These are phyloP conservation scores for Camarhynchus parvulus DNA, from an alignment of 2,113 vertebrate genomes.

Conservation along the genomic window DNA sequence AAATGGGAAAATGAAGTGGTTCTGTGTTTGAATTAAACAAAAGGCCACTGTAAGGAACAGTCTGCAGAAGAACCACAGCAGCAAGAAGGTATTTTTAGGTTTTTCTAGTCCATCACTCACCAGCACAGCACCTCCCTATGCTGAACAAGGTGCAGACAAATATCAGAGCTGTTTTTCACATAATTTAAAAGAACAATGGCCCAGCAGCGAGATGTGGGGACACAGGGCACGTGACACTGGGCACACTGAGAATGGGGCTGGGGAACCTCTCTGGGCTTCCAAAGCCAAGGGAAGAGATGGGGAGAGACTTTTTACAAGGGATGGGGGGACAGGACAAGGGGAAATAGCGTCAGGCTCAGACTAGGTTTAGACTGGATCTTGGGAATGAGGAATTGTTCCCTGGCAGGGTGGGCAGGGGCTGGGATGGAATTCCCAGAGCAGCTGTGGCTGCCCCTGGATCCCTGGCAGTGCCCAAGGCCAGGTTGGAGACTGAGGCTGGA, in stretches of 20 bases:
- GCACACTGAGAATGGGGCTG: neutral
- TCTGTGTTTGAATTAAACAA: neutral
- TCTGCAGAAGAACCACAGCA: neutral
- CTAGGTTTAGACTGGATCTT: rapidly evolving
- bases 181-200: neutral
- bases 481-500: neutral
- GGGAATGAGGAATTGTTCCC: rapidly evolving
- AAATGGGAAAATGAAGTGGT: neutral
- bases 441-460: neutral
- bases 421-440: neutral
- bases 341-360: neutral
- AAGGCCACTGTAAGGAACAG: neutral
- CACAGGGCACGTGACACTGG: rapidly evolving
- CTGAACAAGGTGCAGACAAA: neutral
- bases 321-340: neutral
- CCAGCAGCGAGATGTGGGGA: neutral
- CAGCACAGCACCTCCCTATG: neutral
- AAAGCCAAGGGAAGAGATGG: neutral
- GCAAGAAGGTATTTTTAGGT: neutral
- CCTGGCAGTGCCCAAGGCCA: neutral
- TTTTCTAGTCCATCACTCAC: neutral
- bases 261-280: neutral
- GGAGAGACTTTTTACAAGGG: neutral
- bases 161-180: neutral
- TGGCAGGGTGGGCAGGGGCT: rapidly evolving